Conservation (phyloP, 2,888 invertebrate genomes). For the Poecilobothrus nobilitatus region DNA sequence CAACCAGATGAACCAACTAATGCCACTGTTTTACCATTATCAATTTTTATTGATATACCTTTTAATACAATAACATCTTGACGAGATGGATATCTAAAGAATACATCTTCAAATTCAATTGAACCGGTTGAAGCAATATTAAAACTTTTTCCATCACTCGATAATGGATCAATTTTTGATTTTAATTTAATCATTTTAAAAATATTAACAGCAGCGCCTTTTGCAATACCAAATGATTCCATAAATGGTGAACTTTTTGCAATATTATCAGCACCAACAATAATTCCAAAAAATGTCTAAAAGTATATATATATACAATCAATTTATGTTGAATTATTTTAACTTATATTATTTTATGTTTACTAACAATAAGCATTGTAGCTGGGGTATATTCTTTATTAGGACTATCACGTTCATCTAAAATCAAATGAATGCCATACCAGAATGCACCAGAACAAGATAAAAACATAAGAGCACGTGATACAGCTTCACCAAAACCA, state of each 20-base stretch:
- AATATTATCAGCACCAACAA: slow-evolving; percentile 70
- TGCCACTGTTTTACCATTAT: slow-evolving; percentile 62
- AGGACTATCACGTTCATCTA: slow-evolving; percentile 53
- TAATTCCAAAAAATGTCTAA: slow-evolving; percentile 59
- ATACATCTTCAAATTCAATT: slow-evolving; percentile 60
- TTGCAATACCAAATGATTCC: slow-evolving; percentile 63
- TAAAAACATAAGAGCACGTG: slow-evolving; percentile 65
- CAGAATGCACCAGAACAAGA: slow-evolving; percentile 73
- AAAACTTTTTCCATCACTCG: slow-evolving; percentile 55
- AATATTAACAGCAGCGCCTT: slow-evolving; percentile 64
- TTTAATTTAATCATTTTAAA: slow-evolving; percentile 66
- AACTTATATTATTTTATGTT: no score
- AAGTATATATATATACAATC: neutral
- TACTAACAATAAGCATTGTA: slow-evolving; percentile 61
- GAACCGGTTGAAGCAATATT: slow-evolving; percentile 53
- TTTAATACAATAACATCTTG: slow-evolving; percentile 62
- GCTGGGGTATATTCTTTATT: slow-evolving; percentile 60
- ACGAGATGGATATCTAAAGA: slow-evolving; percentile 71
- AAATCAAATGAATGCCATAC: slow-evolving; percentile 68
- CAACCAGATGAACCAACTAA: slow-evolving; percentile 68
- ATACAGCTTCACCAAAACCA: slow-evolving; percentile 59
- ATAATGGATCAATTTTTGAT: slow-evolving; percentile 64
- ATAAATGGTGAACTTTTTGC: slow-evolving; percentile 67
- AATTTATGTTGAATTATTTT: no score
- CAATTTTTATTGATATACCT: slow-evolving; percentile 55